Base-by-base conservation (phyloP, 2,888 invertebrate genomes). In the Eugnorisma glareosa region DNA sequence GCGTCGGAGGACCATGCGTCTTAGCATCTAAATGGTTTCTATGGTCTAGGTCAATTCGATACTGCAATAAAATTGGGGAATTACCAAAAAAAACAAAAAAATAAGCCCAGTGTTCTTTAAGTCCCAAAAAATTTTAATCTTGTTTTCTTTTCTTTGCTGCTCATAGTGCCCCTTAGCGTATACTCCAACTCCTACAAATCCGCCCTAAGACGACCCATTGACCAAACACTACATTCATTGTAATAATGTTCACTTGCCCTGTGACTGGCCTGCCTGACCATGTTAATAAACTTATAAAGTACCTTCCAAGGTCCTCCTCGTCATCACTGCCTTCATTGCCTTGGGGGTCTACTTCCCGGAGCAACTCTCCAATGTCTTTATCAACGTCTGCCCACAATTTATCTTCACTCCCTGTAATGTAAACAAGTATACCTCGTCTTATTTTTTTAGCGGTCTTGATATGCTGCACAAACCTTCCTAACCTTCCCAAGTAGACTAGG, bases 311-410 rank as follows among this genome's bases (percentile, higher is more conserved):
- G 89, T 97, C 97, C 87, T 97, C 97, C 0, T 97, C 97, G 88
- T 98, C 98, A 85, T 97, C 98, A 84, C 98, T 98, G 85, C 98
- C 98, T 86, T 98, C 98, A 85, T 97, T 97, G 84, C 97, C 97
- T 64, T 97, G 97, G 5, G 97, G 97, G 84, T 97, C 98, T 45
- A 97, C 97, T 91, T 98, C 98, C 24, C 98, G 97, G 54, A 98
- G 94, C 73, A 98, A 96, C 90, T 98, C 98, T 10, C 98, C 98
- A 80, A 98, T 97, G 92, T 98, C 98, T 91, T 98, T 98, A 92
- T 98, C 98, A 48, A 98, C 98, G 92, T 98, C 98, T 43, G 98
- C 98, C 98, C 98, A 98, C 75, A 98, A 90, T 90, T 98, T 98
- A 88, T 98, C 98, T 87, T 98, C 97, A 79, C 95, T 97, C 48